Conservation (phyloP, 2,888 invertebrate genomes). For the Eristalinus sepulchralis region DNA sequence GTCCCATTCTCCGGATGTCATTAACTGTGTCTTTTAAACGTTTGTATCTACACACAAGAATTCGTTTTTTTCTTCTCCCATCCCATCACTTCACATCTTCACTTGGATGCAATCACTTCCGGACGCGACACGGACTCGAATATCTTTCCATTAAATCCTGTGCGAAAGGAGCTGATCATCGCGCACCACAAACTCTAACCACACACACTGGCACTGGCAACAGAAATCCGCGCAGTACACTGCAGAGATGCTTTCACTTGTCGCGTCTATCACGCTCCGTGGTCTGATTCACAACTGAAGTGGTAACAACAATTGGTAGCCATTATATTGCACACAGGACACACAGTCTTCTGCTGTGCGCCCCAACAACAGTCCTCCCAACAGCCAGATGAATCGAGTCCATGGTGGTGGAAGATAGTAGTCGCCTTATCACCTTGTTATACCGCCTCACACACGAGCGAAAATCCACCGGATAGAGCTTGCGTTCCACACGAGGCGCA, state of each 20-base stretch:
- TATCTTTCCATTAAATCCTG: not conserved
- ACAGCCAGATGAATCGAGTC: conserved; percentile 40
- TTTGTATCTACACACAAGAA: conserved; percentile 33
- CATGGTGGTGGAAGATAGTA: conserved; percentile 49
- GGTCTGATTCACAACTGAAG: conserved; percentile 66
- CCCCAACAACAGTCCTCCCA: conserved; percentile 32
- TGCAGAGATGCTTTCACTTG: not conserved
- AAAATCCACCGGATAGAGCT: conserved; percentile 43
- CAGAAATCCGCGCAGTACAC: not conserved
- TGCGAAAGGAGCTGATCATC: conserved; percentile 26
- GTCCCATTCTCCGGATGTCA: conserved; percentile 81
- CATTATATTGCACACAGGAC: conserved; percentile 62
- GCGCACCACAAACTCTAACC: not conserved
- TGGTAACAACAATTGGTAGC: conserved; percentile 65
- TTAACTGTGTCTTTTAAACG: conserved; percentile 72
- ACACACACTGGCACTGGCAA: not conserved
- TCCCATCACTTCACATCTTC: conserved; percentile 27
- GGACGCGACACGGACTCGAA: conserved; percentile 16
- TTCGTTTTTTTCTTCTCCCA: not conserved
- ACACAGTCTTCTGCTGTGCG: conserved; percentile 22
- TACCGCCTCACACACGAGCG: conserved; percentile 15
- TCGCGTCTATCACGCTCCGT: conserved; percentile 57
- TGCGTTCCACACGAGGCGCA: conserved; percentile 57
- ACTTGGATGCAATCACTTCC: conserved; percentile 6
- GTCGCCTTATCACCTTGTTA: conserved; percentile 56